Percentiles rank a stretch among this genome's conserved stretches.
Evolutionary conservation across 2,113 vertebrate species (phyloP).

Genomic region (Myotis lucifugus): DNA sequence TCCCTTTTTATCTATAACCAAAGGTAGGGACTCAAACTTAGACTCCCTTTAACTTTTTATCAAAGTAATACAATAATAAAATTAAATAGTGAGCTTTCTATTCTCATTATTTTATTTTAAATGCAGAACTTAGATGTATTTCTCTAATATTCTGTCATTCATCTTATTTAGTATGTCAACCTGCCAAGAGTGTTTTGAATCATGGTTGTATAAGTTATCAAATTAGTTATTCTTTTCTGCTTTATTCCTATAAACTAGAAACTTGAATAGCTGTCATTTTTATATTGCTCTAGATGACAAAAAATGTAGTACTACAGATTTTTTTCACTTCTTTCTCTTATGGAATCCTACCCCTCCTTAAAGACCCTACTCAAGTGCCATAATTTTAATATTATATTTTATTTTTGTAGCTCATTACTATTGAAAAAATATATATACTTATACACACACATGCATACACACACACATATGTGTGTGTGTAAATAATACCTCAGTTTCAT

Average conservation of each 20-base stretch:
- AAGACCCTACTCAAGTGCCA: neutral
- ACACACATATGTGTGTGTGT: neutral
- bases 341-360: neutral
- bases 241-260: neutral
- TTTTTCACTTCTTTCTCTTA: neutral
- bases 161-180: neutral
- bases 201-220: neutral
- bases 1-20: neutral
- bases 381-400: neutral
- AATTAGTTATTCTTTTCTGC: conserved; percentile 18
- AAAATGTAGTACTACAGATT: neutral
- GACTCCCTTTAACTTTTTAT: neutral
- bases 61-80: neutral
- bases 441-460: neutral
- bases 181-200: conserved; percentile 18
- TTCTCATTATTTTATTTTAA: neutral
- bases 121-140: neutral
- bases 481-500: neutral
- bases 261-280: neutral
- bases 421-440: neutral
- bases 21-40: neutral
- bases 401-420: neutral
- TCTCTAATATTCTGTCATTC: conserved; percentile 13
- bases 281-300: neutral
- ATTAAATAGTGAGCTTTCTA: neutral